Base-by-base conservation (phyloP, 2,113 vertebrate genomes). In the Tamias sibiricus region DNA sequence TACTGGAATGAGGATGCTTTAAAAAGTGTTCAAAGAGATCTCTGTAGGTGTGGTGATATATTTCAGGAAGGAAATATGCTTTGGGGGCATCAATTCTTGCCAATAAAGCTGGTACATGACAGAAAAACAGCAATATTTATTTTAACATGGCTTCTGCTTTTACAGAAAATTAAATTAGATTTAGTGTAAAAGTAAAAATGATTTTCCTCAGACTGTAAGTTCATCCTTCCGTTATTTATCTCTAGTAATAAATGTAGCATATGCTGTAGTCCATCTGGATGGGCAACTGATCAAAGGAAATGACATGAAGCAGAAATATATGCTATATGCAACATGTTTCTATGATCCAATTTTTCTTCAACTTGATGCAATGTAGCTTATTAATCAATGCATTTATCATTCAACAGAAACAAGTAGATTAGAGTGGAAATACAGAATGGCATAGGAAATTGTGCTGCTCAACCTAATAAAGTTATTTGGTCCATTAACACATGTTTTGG, bases 271-370 rank as follows among this genome's bases (percentile, higher is more conserved):
- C 93, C 80, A 95, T 97, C 94, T 97, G 96, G 91, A 88, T 54
- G 37, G 74, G 68, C 40, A 85, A 95, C 26, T 95, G 76, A 96
- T 90, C 62, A 97, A 97, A 97, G 87, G 89, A 83, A 96, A 87
- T 76, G 87, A 68, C 87, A 88, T 9, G 59, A 85, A 96, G 76
- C 66, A 95, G 90, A 97, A 95, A 76, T 96, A 54, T 44, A 90
- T 57, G 49, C 69, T 40, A 49, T 30, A 84, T 3, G 17, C 44
- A 75, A n/a, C 47, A 74, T 74, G 47, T 66, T 96, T 57, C 42
- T 74, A 17, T 30, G 47, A 92, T 52, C 20, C 16, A 44, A 8
- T 90, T 95, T 87, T 82, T 90, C 77, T 88, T 93, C 85, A 93
- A 94, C 20, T 89, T 81, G 68, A 85, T 79, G 75, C 11, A 49